A percentile compares a stretch with the other conserved stretches of the same genome.
Evolutionary conservation across 1,140 invertebrate species (phyloP).

Genomic region (Cepaea nemoralis): DNA sequence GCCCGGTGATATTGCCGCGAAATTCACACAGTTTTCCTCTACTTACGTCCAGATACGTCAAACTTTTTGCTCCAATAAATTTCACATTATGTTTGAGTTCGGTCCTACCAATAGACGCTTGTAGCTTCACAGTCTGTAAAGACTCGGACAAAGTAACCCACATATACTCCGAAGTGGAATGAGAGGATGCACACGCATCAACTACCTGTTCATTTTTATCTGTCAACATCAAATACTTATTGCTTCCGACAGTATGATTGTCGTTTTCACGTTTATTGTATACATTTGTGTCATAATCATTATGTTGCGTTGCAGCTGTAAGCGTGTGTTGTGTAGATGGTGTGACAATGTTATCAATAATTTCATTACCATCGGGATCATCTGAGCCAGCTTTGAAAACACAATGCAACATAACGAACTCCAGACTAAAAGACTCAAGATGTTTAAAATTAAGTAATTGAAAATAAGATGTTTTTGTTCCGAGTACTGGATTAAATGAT

Average conservation of each 20-base stretch:
- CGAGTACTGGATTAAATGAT: neutral
- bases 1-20: neutral
- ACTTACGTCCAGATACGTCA: neutral
- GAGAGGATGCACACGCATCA: too few relatives aligned
- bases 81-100: neutral
- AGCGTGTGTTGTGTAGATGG: too few relatives aligned
- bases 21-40: neutral
- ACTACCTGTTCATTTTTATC: too few relatives aligned
- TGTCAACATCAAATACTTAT: too few relatives aligned
- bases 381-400: too few relatives aligned
- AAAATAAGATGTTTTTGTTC: neutral
- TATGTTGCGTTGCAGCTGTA: too few relatives aligned
- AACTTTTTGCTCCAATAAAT: neutral
- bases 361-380: too few relatives aligned
- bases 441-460: neutral
- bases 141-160: neutral
- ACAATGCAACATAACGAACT: neutral
- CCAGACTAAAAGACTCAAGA: neutral
- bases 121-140: neutral
- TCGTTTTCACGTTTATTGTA: too few relatives aligned
- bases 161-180: neutral
- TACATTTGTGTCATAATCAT: too few relatives aligned
- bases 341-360: too few relatives aligned
- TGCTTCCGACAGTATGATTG: too few relatives aligned
- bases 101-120: neutral